Base-by-base conservation (phyloP, 2,113 vertebrate species). In the Brienomyrus longianalis region DNA sequence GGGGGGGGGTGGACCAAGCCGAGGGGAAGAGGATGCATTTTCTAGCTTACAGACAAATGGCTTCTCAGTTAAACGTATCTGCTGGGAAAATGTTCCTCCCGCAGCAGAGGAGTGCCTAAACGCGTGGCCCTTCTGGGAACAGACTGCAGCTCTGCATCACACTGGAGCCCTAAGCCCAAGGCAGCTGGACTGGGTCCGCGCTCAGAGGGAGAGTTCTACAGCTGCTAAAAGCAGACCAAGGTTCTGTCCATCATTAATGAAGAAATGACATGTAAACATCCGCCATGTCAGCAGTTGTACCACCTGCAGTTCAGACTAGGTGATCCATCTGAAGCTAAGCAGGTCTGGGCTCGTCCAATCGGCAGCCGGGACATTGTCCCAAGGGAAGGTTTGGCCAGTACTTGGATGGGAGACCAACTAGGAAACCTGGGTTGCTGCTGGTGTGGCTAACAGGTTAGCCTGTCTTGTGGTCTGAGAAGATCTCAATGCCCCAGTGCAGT, bases 51-150 rank as follows among this genome's bases (percentile, higher is more conserved):
- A 92, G 93, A 93, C 91, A 77, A 93, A 90, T 90, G 91, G 90
- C 89, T 93, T 93, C 91, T 93, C 91, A 93, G 93, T 93, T 93
- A 93, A 95, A 94, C 93, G 92, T 92, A 92, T 94, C 91, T 93
- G 93, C 94, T 94, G 93, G 94, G 93, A 95, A 94, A 92, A 95
- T 56, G 95, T 95, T 93, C 93, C 92, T 92, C 93, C 94, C 92
- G 93, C 93, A 94, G 93, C 93, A 93, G 92, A 92, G 93, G 93
- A 93, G 95, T 93, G 92, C 92, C 92, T 93, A 89, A 92, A 90
- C 91, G 87, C 90, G 93, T 90, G 90, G 93, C 93, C 35, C 27
- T 21, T 51, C 27, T 74, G 47, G 59, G 50, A 77, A 77, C 7
- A 7, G 10, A 19, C 45, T 43, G 48, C 47, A 43, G 2, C 62